These are phyloP conservation scores for Amblyjoppa proteus DNA, from an alignment of 2,888 invertebrate genomes.

Conservation along the genomic window DNA sequence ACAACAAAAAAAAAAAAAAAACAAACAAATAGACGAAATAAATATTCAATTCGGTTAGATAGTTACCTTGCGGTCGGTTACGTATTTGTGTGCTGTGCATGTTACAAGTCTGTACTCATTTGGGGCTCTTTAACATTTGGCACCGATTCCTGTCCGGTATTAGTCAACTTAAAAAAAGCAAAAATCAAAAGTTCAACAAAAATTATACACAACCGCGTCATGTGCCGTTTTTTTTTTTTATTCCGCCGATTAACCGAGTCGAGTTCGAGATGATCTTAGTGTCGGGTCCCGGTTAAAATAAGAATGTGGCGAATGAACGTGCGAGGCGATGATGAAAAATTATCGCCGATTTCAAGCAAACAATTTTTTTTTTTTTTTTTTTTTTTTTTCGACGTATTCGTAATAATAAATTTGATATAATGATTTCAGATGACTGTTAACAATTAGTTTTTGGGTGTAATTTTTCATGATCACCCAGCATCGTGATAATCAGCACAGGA, in stretches of 20 bases:
- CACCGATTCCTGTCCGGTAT: conserved; percentile 84
- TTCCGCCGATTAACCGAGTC: conserved; percentile 27
- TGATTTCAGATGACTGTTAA: background rate
- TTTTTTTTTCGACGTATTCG: background rate
- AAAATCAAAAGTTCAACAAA: conserved; percentile 81
- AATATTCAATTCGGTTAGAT: conserved; percentile 80
- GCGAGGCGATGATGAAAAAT: conserved; percentile 43
- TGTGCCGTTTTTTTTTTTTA: conserved; percentile 25
- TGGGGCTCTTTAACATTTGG: conserved; percentile 84
- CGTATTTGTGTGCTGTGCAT: conserved; percentile 83
- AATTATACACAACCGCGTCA: conserved; percentile 64
- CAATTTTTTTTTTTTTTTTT: background rate
- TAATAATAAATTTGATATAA: too few relatives aligned
- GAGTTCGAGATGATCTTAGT: conserved; percentile 26
- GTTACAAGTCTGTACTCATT: conserved; percentile 84
- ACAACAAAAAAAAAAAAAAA: conserved; percentile 70
- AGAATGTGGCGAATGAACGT: conserved; percentile 25
- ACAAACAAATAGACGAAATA: conserved; percentile 65
- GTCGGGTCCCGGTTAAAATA: conserved; percentile 35
- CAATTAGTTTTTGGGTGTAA: background rate
- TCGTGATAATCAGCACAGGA: conserved; percentile 19
- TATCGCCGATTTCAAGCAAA: background rate
- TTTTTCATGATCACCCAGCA: conserved; percentile 47
- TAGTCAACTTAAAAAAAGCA: conserved; percentile 85
- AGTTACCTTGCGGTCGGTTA: conserved; percentile 84